These are phyloP conservation scores for Bujurquina vittata DNA, from an alignment of 2,113 vertebrate genomes.

Conservation along the genomic window DNA sequence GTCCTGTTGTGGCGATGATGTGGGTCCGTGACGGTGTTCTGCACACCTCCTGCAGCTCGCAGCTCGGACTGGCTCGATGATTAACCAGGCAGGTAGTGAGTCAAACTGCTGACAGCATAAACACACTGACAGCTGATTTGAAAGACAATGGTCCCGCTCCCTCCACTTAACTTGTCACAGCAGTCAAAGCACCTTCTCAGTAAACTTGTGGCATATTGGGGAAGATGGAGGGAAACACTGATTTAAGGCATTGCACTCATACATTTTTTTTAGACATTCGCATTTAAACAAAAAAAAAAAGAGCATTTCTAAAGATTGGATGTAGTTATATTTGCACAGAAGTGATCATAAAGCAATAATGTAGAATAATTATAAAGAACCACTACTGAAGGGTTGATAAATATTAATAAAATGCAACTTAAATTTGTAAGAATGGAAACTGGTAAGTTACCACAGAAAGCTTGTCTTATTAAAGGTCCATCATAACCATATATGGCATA, in stretches of 20 bases:
- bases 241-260: slow-evolving; percentile 6
- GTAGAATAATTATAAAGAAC: neutral
- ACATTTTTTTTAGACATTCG: neutral
- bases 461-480: neutral
- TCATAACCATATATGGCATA: too few species aligned
- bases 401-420: neutral
- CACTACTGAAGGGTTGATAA: neutral
- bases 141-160: slow-evolving; percentile 80
- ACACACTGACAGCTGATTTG: slow-evolving; percentile 81
- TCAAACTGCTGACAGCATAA: slow-evolving; percentile 81
- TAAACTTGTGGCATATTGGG: slow-evolving; percentile 67
- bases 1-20: slow-evolving; percentile 72
- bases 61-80: slow-evolving; percentile 75
- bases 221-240: slow-evolving; percentile 50
- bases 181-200: slow-evolving; percentile 77
- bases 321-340: neutral
- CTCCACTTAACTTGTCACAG: slow-evolving; percentile 83
- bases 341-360: neutral
- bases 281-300: neutral
- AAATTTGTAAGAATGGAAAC: neutral
- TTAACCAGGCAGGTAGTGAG: slow-evolving; percentile 84
- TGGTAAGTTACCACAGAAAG: neutral
- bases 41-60: slow-evolving; percentile 73
- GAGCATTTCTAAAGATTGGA: neutral
- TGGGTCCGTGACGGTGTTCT: slow-evolving; percentile 58